Base-by-base conservation (phyloP, 92 coral and sea anemone genomes). In the Heteractis magnifica region DNA sequence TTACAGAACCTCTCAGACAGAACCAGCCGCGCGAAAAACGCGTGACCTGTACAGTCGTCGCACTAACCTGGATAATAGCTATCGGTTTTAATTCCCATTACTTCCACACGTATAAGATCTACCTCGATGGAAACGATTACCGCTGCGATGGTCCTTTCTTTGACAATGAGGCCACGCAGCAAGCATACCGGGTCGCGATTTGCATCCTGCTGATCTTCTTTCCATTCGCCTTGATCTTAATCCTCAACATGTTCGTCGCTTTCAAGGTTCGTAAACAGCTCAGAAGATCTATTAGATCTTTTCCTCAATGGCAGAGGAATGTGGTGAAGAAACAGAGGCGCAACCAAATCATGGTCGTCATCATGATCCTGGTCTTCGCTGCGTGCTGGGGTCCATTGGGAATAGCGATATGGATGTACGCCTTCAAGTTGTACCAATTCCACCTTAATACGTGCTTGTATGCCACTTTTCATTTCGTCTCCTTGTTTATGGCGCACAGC, bases 361-460 rank as follows among this genome's bases (percentile, higher is more conserved):
- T 77, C 15, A 75, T 82, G 10, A 51, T 82, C 3, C 8, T 49
- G 6, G 79, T 26, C 52, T 82, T 82, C 52, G 73, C 71, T 1
- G 5, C 58, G 20, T 82, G 86, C 58, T 82, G 86, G 86, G 74
- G 72, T 41, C 86, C 86, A 3, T 49, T 48, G 0, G 64, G 58
- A 0, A 74, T 56, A 18, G 5, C 51, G 2, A 44, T 72, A 44
- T 65, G 21, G 59, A 13, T 82, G 26, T 82, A 71, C 55, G 34
- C 86, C 0, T 72, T 75, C 21, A 2, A 14, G 51, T 5, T 77
- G 72, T 48, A 49, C 16, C 26, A 15, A 4, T 19, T 6, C 10
- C 53, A 41, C 4, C 49, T 68, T 1, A 4, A 41, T 2, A 72
- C 86, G 4, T 82, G 86, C 18, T 12, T 10, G 0, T 82, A 71